These are phyloP conservation scores for Dinothrombium tinctorium DNA, from an alignment of 1,140 invertebrate species.

Conservation along the genomic window DNA sequence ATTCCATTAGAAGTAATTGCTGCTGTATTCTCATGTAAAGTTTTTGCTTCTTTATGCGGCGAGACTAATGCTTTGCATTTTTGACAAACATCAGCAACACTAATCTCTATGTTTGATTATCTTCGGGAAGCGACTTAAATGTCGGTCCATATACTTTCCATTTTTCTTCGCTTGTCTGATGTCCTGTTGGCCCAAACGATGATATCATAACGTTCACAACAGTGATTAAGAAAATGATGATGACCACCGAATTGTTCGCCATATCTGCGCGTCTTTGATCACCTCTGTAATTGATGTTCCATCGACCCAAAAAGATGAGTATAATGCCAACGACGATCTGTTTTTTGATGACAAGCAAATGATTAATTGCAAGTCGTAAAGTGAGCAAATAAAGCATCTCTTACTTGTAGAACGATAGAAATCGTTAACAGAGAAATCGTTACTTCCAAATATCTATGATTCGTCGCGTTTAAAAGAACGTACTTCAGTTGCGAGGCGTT, in stretches of 20 bases:
- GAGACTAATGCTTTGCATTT: too few relatives aligned
- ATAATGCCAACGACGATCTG: conserved; percentile 16
- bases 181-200: conserved; percentile 16
- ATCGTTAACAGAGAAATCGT: conserved; percentile 49
- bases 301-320: conserved; percentile 15
- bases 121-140: too few relatives aligned
- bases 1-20: too few relatives aligned
- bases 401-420: conserved; percentile 62
- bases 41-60: too few relatives aligned
- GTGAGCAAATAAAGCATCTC: neutral
- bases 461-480: conserved; percentile 6
- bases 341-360: neutral
- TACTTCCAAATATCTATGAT: conserved; percentile 16
- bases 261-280: conserved; percentile 15
- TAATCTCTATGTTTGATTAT: too few relatives aligned
- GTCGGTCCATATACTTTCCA: too few relatives aligned
- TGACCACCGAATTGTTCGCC: conserved; percentile 15
- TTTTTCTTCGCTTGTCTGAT: too few relatives aligned
- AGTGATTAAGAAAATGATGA: conserved; percentile 16
- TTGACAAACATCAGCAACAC: too few relatives aligned
- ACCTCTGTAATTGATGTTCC: conserved; percentile 15
- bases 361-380: neutral
- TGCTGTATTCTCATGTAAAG: too few relatives aligned
- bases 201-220: conserved; percentile 17
- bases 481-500: conserved; percentile 56